Evolutionary conservation across 2,113 vertebrate species (phyloP), one percentile per base, ranked within the genome.

Genomic region (Pycnonotus jocosus): DNA sequence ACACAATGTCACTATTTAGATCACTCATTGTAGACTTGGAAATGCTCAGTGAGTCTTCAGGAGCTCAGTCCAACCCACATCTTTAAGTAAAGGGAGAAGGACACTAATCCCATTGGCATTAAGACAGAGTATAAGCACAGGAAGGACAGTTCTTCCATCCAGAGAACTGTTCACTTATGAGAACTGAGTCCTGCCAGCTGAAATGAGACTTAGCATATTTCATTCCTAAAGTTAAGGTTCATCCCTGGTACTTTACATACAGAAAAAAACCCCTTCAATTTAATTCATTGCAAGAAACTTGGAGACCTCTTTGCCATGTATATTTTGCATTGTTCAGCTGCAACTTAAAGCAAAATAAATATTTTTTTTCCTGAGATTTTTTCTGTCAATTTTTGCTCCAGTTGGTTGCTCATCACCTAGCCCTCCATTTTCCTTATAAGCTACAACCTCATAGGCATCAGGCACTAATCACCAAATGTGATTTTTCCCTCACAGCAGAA

Each of bases 401-500:
- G 35, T 69, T 2, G 12, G 86, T 88, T 76, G 23, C 23, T 12
- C 62, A 37, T 90, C 30, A 76, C 31, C 80, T 78, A 86, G 27
- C 21, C 24, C 31, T 91, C 22, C 31, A 31, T 65, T 20, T 70
- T 35, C 42, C 11, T 16, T 2, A 2, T 45, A 60, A 76, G 35
- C 31, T 91, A 45, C 71, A 86, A 12, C 37, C 13, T 51, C 33
- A 12, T 17, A 48, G 24, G 30, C 50, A 58, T 66, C 61, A 86
- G 21, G 28, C 45, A 86, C 17, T 88, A 57, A 84, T 64, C 50
- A 84, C 19, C 84, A 69, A 91, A 61, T 69, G 18, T 16, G 16
- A 83, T 95, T 92, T 74, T 54, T 27, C 47, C 65, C 50, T 93
- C 65, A 62, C 88, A 90, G 77, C 56, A 97, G 91, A 86, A 92